Evolutionary conservation across 2,113 vertebrate genomes (phyloP).

Genomic region (Campylomormyrus numenius): DNA sequence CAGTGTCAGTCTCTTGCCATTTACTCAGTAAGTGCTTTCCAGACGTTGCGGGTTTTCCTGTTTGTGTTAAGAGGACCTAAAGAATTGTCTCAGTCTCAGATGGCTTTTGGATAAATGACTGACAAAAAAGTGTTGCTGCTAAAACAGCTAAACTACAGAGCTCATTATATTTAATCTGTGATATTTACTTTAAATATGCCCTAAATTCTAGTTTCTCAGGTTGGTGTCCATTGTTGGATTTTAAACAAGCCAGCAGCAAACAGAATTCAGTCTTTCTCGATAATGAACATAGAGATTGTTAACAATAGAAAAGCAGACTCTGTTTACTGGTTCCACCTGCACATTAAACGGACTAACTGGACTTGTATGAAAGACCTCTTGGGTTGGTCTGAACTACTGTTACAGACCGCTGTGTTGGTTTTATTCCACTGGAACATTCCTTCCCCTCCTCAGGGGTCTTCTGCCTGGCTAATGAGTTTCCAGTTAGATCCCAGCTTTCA

Average conservation of each 20-base stretch:
- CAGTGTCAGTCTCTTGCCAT: background rate
- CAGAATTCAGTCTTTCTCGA: background rate
- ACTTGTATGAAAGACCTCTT: background rate
- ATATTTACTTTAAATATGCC: background rate
- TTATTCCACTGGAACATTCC: background rate
- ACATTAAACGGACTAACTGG: background rate
- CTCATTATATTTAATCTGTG: background rate
- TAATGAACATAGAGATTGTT: background rate
- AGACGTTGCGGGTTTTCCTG: background rate
- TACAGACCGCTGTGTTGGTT: background rate
- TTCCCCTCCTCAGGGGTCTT: background rate
- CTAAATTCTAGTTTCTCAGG: background rate
- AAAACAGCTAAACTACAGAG: background rate
- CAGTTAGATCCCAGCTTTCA: background rate
- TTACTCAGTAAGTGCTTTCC: background rate
- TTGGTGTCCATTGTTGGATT: background rate
- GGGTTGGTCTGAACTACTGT: background rate
- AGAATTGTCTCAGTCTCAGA: background rate
- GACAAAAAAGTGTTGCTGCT: background rate
- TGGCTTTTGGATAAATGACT: background rate
- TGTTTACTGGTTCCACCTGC: background rate
- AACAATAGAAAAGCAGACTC: background rate
- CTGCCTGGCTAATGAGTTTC: background rate
- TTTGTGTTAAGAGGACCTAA: background rate
- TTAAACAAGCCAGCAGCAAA: background rate